A percentile compares a stretch with the other conserved stretches of the same genome.
phyloP scores from a whole-genome alignment of 1,140 invertebrate genomes.

The Aphelenchoides fujianensis region DNA sequence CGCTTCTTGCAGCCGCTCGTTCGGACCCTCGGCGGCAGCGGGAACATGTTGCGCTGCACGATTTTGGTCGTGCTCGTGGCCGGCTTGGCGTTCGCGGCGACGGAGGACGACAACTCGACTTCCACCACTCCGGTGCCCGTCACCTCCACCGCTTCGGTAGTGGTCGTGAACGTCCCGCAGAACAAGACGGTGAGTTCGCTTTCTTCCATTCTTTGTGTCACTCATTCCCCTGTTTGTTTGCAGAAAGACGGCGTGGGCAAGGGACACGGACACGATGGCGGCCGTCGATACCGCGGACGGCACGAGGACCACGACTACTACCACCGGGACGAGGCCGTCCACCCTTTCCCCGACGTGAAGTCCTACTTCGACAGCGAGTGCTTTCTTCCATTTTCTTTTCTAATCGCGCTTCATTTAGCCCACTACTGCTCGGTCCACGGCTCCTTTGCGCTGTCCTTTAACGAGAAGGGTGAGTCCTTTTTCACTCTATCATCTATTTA shows the following conservation, averaged over 20 bases:
- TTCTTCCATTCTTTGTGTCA: too few relatives aligned
- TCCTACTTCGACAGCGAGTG: constrained; percentile 20
- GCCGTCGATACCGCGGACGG: not conserved
- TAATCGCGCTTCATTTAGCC: constrained; percentile 19
- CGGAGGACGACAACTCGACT: not conserved
- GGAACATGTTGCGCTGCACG: not conserved
- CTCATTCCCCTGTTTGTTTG: too few relatives aligned
- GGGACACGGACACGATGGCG: constrained; percentile 9
- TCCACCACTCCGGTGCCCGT: not conserved
- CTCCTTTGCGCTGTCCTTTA: constrained; percentile 25
- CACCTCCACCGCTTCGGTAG: too few relatives aligned
- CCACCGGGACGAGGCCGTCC: not conserved
- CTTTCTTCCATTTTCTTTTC: constrained; percentile 8
- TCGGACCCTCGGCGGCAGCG: not conserved
- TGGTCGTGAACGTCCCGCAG: too few relatives aligned
- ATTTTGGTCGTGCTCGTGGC: not conserved
- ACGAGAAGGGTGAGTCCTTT: constrained; percentile 8
- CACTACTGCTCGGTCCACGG: constrained; percentile 31
- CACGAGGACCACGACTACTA: constrained; percentile 4
- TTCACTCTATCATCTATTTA: not conserved
- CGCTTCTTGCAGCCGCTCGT: not conserved
- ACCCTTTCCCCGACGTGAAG: not conserved
- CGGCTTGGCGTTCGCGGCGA: not conserved
- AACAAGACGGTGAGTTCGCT: too few relatives aligned
- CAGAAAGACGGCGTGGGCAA: constrained; percentile 22